Conservation (phyloP, 2,888 invertebrate genomes). For the Eupeodes latifasciatus region DNA sequence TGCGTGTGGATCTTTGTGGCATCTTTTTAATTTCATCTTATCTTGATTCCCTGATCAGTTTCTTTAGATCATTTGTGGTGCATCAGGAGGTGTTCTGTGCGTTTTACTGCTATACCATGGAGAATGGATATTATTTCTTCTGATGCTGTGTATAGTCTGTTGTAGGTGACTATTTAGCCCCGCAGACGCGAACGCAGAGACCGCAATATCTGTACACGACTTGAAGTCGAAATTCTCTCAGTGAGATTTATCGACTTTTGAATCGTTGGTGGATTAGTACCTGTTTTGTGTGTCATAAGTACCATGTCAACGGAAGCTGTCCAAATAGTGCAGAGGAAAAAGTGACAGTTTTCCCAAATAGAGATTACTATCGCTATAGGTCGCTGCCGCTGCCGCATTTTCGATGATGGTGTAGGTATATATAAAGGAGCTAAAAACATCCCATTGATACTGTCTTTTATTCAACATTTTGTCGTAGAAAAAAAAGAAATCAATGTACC, state of each 20-base stretch:
- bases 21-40: constrained; percentile 71
- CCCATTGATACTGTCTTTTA: constrained; percentile 34
- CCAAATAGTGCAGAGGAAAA: constrained; percentile 58
- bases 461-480: constrained; percentile 1
- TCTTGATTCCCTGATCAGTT: constrained; percentile 73
- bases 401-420: background rate
- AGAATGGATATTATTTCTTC: background rate
- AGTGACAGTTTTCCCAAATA: constrained; percentile 70
- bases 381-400: background rate
- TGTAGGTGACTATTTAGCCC: too few relatives aligned
- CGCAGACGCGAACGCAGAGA: background rate
- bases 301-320: constrained; percentile 74
- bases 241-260: constrained; percentile 52
- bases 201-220: background rate
- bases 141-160: background rate
- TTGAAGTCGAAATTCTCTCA: constrained; percentile 17
- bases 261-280: constrained; percentile 65
- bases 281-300: constrained; percentile 72
- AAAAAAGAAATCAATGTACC: background rate
- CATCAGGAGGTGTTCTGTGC: constrained; percentile 43
- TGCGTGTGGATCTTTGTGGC: constrained; percentile 65
- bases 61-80: constrained; percentile 60
- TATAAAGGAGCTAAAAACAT: constrained; percentile 28
- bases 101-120: constrained; percentile 19
- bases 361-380: constrained; percentile 55